phyloP scores from a whole-genome alignment of 2,888 invertebrate species.

The Brachyopa scutellaris region DNA sequence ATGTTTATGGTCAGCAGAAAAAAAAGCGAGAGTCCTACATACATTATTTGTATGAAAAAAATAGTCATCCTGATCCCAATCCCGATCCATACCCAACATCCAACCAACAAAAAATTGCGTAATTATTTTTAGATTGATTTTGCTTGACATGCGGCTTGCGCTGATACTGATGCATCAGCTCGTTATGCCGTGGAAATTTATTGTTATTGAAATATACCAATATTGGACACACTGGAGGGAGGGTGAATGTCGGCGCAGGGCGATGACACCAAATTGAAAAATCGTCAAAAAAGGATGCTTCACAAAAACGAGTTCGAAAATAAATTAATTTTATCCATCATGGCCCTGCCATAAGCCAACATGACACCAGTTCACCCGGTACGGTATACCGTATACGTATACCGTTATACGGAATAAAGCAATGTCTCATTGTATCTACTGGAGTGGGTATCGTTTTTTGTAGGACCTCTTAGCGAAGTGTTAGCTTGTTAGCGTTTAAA shows the following conservation, averaged over 20 bases:
- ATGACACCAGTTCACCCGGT: slow-evolving; percentile 7
- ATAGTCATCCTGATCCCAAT: not conserved
- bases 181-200: slow-evolving; percentile 53
- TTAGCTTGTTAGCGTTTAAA: slow-evolving; percentile 32
- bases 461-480: not conserved
- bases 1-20: slow-evolving; percentile 40
- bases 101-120: slow-evolving; percentile 34
- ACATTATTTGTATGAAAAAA: no score
- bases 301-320: slow-evolving; percentile 20
- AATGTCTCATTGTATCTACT: not conserved
- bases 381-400: not conserved
- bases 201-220: slow-evolving; percentile 55
- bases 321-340: slow-evolving; percentile 33
- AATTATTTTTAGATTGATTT: slow-evolving; percentile 68
- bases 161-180: slow-evolving; percentile 63
- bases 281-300: slow-evolving; percentile 20
- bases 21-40: no score
- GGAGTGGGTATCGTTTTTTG: not conserved
- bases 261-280: slow-evolving; percentile 53
- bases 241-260: not conserved
- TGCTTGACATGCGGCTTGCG: slow-evolving; percentile 15
- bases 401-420: not conserved
- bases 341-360: slow-evolving; percentile 7
- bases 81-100: no score
- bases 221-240: not conserved